A percentile compares a stretch with the other conserved stretches of the same genome.
These are phyloP conservation scores for Apis dorsata DNA, from an alignment of 1,140 invertebrate species.

Conservation along the genomic window DNA sequence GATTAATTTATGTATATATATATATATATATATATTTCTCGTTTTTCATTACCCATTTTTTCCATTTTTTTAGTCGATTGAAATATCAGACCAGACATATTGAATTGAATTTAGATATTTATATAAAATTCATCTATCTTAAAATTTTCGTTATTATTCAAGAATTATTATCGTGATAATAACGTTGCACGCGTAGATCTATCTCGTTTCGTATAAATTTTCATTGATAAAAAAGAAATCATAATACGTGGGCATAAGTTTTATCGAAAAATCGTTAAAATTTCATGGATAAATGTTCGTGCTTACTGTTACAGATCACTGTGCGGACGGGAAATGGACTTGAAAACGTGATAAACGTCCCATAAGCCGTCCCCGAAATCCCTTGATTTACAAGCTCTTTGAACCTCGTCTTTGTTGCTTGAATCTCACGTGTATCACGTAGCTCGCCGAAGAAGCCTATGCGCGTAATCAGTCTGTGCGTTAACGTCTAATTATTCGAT, in stretches of 20 bases:
- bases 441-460: background rate
- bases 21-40: no score
- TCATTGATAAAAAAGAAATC: no score
- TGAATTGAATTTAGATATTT: no score
- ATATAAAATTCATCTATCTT: no score
- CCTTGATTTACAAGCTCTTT: slow-evolving; percentile 26
- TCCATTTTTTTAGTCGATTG: no score
- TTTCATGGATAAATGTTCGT: slow-evolving; percentile 1
- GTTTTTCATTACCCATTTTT: no score
- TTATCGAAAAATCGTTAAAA: background rate
- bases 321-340: slow-evolving; percentile 13
- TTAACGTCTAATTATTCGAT: slow-evolving; percentile 39
- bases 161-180: no score
- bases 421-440: background rate
- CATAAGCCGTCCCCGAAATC: background rate
- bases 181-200: no score
- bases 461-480: slow-evolving; percentile 8
- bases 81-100: no score
- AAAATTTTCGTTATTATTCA: no score
- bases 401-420: slow-evolving; percentile 8
- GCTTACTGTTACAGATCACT: slow-evolving; percentile 19
- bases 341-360: slow-evolving; percentile 26
- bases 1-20: background rate
- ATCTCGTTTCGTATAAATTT: no score
- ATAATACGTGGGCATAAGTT: no score